Percentiles rank a stretch among this genome's conserved stretches.
Evolutionary conservation across 2,888 invertebrate genomes (phyloP).

Genomic region (Oligia fasciuncula): DNA sequence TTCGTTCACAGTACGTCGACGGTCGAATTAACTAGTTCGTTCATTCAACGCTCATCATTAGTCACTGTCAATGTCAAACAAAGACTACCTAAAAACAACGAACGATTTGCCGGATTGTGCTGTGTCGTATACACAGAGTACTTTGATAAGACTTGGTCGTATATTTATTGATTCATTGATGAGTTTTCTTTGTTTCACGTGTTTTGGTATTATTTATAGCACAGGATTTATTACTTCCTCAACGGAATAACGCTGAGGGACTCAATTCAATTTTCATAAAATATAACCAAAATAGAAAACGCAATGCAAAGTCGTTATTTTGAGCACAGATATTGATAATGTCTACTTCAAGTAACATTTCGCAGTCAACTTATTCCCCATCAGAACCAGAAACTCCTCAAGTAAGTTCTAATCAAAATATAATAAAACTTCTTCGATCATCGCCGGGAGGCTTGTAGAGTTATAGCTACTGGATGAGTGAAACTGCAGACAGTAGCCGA

Average conservation of each 20-base stretch:
- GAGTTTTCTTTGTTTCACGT: not conserved
- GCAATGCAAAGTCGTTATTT: slow-evolving; percentile 8
- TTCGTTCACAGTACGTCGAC: too few species aligned
- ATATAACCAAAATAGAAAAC: not conserved
- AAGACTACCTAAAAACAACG: too few species aligned
- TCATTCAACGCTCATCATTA: too few species aligned
- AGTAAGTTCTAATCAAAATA: slow-evolving; percentile 67
- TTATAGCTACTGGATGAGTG: slow-evolving; percentile 5
- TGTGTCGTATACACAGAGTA: too few species aligned
- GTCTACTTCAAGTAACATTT: slow-evolving; percentile 87
- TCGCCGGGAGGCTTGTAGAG: too few species aligned
- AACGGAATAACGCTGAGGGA: not conserved
- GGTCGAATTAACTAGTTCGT: too few species aligned
- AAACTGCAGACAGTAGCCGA: not conserved
- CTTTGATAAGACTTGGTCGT: too few species aligned
- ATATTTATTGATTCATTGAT: not conserved
- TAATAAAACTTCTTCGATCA: not conserved
- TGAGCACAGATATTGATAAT: slow-evolving; percentile 70
- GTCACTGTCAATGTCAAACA: too few species aligned
- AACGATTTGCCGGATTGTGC: too few species aligned
- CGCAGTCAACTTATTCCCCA: slow-evolving; percentile 85
- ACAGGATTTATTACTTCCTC: not conserved
- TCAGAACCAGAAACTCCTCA: slow-evolving; percentile 87
- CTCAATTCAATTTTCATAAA: not conserved
- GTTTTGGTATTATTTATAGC: not conserved